phyloP scores from a whole-genome alignment of 1,140 invertebrate species.

The Pemphigus obesinymphae region DNA sequence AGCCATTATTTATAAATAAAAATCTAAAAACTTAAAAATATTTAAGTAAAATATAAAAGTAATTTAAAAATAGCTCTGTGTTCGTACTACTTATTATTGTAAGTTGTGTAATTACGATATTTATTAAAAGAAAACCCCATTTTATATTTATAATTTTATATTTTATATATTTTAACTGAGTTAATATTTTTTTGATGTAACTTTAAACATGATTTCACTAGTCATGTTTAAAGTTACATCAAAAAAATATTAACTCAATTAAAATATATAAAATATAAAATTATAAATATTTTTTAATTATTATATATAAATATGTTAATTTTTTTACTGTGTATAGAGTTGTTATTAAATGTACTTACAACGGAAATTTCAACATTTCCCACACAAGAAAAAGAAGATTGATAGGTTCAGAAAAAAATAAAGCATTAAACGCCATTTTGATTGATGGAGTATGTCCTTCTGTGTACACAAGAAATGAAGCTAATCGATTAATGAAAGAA shows the following conservation, averaged over 20 bases:
- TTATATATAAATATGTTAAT: too few species aligned
- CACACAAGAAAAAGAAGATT: not conserved
- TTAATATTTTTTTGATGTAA: too few species aligned
- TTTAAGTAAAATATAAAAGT: not conserved
- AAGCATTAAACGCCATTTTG: not conserved
- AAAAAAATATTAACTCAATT: too few species aligned
- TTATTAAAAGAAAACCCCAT: too few species aligned
- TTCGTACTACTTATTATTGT: too few species aligned
- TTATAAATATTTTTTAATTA: too few species aligned
- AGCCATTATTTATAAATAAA: too few species aligned
- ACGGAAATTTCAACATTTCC: not conserved
- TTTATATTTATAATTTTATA: not conserved
- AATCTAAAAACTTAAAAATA: not conserved
- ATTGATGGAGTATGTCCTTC: not conserved
- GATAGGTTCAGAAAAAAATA: not conserved
- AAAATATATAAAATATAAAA: too few species aligned
- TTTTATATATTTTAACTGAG: not conserved
- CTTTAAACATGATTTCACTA: too few species aligned
- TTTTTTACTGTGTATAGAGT: not conserved
- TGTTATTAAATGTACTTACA: not conserved
- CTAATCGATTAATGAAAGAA: not conserved
- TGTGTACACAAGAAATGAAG: not conserved
- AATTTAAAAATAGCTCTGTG: too few species aligned
- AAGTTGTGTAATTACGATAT: not conserved
- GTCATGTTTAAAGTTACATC: too few species aligned